Evolutionary conservation across 1,140 invertebrate species (phyloP).

Genomic region (Pomacea maculata): DNA sequence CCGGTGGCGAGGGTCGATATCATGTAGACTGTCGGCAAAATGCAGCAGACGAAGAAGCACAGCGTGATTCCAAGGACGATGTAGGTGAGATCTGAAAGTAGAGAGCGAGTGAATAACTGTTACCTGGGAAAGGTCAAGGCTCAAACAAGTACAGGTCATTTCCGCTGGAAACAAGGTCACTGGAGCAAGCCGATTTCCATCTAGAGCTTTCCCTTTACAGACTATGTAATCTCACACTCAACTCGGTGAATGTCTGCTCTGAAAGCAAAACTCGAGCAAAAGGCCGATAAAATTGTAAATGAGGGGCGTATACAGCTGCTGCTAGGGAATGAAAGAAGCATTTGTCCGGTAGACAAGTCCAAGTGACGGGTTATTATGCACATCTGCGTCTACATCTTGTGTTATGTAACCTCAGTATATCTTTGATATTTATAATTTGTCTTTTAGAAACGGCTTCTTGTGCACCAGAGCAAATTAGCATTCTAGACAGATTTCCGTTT

Average conservation of each 20-base stretch:
- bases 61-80: constrained; percentile 36
- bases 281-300: no score
- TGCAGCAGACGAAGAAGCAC: constrained; percentile 37
- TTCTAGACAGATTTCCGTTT: no score
- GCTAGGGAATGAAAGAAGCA: no score
- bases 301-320: no score
- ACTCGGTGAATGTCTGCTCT: no score
- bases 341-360: no score
- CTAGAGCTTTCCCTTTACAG: background rate
- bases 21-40: constrained; percentile 33
- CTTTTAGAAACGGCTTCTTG: no score
- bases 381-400: background rate
- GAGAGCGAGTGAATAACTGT: background rate
- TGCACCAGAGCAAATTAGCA: no score
- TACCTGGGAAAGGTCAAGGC: background rate
- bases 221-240: background rate
- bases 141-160: background rate
- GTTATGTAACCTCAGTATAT: background rate
- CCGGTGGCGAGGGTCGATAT: constrained; percentile 20
- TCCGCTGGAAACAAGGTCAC: no score
- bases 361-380: no score
- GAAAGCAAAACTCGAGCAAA: no score
- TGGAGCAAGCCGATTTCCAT: background rate
- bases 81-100: constrained; percentile 22
- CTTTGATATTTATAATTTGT: background rate